These are phyloP conservation scores for Biston stratarius DNA, from an alignment of 2,888 invertebrate species.

Conservation along the genomic window DNA sequence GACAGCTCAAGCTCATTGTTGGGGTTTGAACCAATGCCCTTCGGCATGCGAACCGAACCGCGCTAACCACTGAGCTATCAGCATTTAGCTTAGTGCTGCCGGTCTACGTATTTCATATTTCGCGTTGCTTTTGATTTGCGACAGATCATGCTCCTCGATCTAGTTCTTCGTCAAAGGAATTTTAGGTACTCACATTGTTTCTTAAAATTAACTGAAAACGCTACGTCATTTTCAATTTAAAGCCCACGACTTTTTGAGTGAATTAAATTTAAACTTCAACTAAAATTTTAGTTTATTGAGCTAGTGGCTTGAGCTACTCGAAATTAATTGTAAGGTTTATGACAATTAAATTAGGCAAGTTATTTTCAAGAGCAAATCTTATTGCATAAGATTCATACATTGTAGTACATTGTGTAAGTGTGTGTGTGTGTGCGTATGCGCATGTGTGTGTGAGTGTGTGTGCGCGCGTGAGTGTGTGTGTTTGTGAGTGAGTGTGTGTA, in stretches of 20 bases:
- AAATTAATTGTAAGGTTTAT: background rate
- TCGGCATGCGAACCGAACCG: too few relatives aligned
- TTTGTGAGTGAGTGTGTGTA: too few relatives aligned
- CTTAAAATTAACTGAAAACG: conserved; percentile 19
- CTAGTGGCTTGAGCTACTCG: background rate
- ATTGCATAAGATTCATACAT: background rate
- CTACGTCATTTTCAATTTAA: conserved; percentile 12
- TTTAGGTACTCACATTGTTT: conserved; percentile 9
- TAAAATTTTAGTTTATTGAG: conserved; percentile 6
- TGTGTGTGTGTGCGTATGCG: too few relatives aligned
- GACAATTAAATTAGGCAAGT: background rate
- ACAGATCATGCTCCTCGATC: conserved; percentile 2
- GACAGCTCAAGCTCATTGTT: too few relatives aligned
- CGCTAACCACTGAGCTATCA: too few relatives aligned
- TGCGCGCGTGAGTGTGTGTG: too few relatives aligned
- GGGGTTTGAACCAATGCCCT: too few relatives aligned
- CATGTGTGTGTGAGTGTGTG: too few relatives aligned
- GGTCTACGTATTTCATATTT: background rate
- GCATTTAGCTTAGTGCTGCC: too few relatives aligned
- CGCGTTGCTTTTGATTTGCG: conserved; percentile 11
- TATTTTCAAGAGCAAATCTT: background rate
- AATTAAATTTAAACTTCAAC: conserved; percentile 12
- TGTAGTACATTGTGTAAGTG: too few relatives aligned
- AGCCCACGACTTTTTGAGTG: conserved; percentile 13
- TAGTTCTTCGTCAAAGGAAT: conserved; percentile 23